A percentile compares a stretch with the other conserved stretches of the same genome.
phyloP scores from a whole-genome alignment of 2,888 invertebrate genomes.

The Psococerastis gibbosa region DNA sequence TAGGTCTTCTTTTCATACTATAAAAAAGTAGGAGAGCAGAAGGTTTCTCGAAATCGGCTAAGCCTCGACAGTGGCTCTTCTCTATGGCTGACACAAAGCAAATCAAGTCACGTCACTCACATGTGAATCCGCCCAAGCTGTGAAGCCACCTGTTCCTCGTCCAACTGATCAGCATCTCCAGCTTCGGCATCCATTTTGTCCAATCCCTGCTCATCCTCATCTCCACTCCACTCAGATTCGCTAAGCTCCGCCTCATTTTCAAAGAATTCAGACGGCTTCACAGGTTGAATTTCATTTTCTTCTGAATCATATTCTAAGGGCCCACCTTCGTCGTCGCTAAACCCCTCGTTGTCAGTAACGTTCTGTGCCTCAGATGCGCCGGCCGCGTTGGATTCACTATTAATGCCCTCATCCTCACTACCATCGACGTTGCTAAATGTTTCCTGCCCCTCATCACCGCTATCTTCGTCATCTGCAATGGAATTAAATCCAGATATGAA shows the following conservation, averaged over 20 bases:
- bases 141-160: constrained; percentile 27
- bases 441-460: constrained; percentile 17
- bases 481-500: too few species aligned
- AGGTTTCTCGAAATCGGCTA: too few species aligned
- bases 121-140: constrained; percentile 29
- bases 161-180: constrained; percentile 28
- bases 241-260: constrained; percentile 33
- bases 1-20: too few species aligned
- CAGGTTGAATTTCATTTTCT: constrained; percentile 19
- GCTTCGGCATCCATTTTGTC: constrained; percentile 28
- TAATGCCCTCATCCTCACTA: constrained; percentile 4
- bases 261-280: constrained; percentile 24
- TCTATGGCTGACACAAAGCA: too few species aligned
- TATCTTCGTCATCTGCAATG: constrained; percentile 13
- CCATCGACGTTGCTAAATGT: constrained; percentile 15
- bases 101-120: too few species aligned
- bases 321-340: background rate
- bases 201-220: constrained; percentile 25
- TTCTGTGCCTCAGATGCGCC: background rate
- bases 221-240: constrained; percentile 26
- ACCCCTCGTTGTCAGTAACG: background rate
- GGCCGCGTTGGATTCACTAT: background rate
- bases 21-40: too few species aligned
- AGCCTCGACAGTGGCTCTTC: too few species aligned
- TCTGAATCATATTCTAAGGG: constrained; percentile 21